Conservation (phyloP, 2,113 vertebrate genomes). For the Paradoxurus hermaphroditus region DNA sequence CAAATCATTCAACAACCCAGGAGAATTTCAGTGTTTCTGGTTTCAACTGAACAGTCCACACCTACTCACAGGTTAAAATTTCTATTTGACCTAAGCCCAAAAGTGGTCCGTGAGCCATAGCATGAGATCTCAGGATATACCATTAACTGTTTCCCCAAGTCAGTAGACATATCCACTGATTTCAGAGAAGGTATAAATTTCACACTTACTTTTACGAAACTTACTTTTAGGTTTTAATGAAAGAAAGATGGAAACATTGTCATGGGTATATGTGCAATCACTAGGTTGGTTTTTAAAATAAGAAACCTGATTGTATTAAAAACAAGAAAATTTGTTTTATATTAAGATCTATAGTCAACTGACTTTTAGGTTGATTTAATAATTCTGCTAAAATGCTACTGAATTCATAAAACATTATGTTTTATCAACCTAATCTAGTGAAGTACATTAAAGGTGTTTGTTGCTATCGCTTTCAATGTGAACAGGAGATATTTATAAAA, state of each 20-base stretch:
- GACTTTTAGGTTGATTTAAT: not conserved
- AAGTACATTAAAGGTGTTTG: conserved; percentile 28
- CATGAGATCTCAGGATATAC: not conserved
- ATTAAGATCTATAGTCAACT: not conserved
- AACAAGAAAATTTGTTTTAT: conserved; percentile 40
- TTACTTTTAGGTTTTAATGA: not conserved
- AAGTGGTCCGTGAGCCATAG: not conserved
- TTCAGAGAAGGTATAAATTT: not conserved
- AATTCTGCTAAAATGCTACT: conserved; percentile 48
- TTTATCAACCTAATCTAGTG: conserved; percentile 7
- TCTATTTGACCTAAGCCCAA: not conserved
- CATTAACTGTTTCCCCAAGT: not conserved
- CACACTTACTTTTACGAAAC: not conserved
- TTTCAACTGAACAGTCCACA: not conserved
- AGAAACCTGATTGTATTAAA: conserved; percentile 15
- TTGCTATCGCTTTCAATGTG: conserved; percentile 1
- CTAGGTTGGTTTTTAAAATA: not conserved
- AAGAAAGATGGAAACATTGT: not conserved
- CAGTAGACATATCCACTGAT: not conserved
- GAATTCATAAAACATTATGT: conserved; percentile 20
- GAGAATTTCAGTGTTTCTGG: not conserved
- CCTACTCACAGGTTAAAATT: not conserved
- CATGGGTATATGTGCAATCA: not conserved
- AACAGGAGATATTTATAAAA: conserved; percentile 47
- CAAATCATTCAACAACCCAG: conserved; percentile 4